Percentiles rank a stretch among this genome's conserved stretches.
Evolutionary conservation across 2,888 invertebrate species (phyloP).

Genomic region (Papilio demoleus): DNA sequence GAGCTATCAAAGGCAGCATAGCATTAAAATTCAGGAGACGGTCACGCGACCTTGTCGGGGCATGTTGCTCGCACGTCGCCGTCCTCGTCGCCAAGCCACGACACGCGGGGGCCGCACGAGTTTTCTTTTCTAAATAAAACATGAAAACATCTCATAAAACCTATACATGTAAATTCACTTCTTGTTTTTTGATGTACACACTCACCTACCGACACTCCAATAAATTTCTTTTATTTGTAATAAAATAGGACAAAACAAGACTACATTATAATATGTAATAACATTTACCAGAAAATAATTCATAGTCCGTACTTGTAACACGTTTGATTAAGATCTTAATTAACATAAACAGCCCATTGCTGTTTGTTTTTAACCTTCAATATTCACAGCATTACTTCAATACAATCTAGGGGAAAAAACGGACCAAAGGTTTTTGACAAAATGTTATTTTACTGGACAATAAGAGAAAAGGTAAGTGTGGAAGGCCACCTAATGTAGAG

Average conservation of each 20-base stretch:
- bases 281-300: no score
- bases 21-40: constrained; percentile 78
- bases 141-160: constrained; percentile 60
- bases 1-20: constrained; percentile 75
- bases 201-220: background rate
- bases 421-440: background rate
- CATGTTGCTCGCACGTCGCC: constrained; percentile 40
- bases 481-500: constrained; percentile 14
- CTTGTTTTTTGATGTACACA: constrained; percentile 33
- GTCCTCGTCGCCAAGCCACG: background rate
- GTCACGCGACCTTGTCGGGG: constrained; percentile 70
- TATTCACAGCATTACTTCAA: background rate
- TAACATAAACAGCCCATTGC: background rate
- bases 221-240: constrained; percentile 15
- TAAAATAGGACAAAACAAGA: background rate
- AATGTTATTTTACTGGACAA: background rate
- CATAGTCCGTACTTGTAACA: no score
- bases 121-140: constrained; percentile 63
- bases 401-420: no score
- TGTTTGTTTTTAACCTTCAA: no score
- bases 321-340: background rate
- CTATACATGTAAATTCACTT: constrained; percentile 51
- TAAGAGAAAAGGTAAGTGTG: constrained; percentile 12
- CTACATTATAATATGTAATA: background rate
- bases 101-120: constrained; percentile 51